Base-by-base conservation (phyloP, 2,113 vertebrate genomes). In the Bujurquina vittata region DNA sequence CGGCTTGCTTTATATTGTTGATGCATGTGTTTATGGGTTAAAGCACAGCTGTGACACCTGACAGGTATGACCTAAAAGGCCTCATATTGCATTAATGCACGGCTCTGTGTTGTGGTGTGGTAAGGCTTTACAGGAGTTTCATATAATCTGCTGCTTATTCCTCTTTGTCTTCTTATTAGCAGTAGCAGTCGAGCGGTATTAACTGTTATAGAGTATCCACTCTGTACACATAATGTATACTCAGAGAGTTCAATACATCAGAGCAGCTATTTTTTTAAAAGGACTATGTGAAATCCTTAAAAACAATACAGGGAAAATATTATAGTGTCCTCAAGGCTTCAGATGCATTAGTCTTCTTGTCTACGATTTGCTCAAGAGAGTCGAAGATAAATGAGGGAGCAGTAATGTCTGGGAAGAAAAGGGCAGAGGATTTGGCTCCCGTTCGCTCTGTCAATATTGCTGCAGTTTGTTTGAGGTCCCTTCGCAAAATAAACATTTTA, bases 371-470 rank as follows among this genome's bases (percentile, higher is more conserved):
- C 90, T 93, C 85, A 46, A 26, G 90, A 89, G 88, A 93, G 82
- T 88, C 92, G 83, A 93, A 94, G 93, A 94, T 90, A 85, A 93
- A 95, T 92, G 88, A 93, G 89, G 78, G 75, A 58, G 83, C 89
- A 79, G 87, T 84, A 88, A 92, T 86, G 92, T 90, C 93, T 94
- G 94, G 95, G 93, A 94, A 94, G 26, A 33, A 65, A 94, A 59
- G 74, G 80, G 72, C 80, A 12, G 88, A 80, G 88, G 90, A 87
- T 91, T 94, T 96, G 94, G 94, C 94, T 35, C 65, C 78, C 58
- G 86, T 88, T 81, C 90, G 81, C 89, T 95, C 85, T 91, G 90
- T 94, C 95, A 96, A 96, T 96, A 96, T 95, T 95, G 92, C 78
- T 94, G 93, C 90, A 92, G 91, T 94, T 95, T 93, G 90, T 95